Conservation (phyloP, 2,888 invertebrate species). For the Agrypnus murinus region DNA sequence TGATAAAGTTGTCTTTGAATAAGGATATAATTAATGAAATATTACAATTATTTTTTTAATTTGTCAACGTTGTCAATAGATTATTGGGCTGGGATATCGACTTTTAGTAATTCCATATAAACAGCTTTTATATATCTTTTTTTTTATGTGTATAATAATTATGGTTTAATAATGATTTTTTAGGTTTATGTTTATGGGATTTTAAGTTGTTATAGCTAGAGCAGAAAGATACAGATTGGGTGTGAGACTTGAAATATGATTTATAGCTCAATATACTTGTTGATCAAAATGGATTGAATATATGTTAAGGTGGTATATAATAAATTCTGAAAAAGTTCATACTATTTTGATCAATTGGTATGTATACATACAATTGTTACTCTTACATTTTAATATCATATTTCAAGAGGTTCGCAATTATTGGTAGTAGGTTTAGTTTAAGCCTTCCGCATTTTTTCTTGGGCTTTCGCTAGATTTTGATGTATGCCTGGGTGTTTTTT, state of each 20-base stretch:
- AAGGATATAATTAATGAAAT: slow-evolving; percentile 5
- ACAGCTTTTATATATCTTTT: slow-evolving; percentile 57
- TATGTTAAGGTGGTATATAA: too few relatives aligned
- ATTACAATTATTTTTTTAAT: slow-evolving; percentile 1
- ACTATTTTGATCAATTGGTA: too few relatives aligned
- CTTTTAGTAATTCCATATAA: slow-evolving; percentile 41
- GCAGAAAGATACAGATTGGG: slow-evolving; percentile 31
- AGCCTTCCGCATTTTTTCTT: slow-evolving; percentile 64
- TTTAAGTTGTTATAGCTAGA: slow-evolving; percentile 53
- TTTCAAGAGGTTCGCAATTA: slow-evolving; percentile 45
- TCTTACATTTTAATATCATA: slow-evolving; percentile 13
- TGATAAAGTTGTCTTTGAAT: slow-evolving; percentile 50
- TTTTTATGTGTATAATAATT: slow-evolving; percentile 54
- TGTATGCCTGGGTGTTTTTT: slow-evolving; percentile 44
- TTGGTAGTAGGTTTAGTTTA: slow-evolving; percentile 65
- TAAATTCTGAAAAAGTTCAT: too few relatives aligned
- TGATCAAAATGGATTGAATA: too few relatives aligned
- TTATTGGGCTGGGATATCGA: slow-evolving; percentile 54
- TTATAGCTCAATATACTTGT: background rate
- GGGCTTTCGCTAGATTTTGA: slow-evolving; percentile 69
- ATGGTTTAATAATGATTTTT: slow-evolving; percentile 53
- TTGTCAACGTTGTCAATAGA: slow-evolving; percentile 50
- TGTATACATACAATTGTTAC: too few relatives aligned
- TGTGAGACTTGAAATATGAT: slow-evolving; percentile 35
- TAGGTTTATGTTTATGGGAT: slow-evolving; percentile 53